Percentiles rank a stretch among this genome's conserved stretches.
These are phyloP conservation scores for Aphrophora alni DNA, from an alignment of 2,888 invertebrate species.

Conservation along the genomic window DNA sequence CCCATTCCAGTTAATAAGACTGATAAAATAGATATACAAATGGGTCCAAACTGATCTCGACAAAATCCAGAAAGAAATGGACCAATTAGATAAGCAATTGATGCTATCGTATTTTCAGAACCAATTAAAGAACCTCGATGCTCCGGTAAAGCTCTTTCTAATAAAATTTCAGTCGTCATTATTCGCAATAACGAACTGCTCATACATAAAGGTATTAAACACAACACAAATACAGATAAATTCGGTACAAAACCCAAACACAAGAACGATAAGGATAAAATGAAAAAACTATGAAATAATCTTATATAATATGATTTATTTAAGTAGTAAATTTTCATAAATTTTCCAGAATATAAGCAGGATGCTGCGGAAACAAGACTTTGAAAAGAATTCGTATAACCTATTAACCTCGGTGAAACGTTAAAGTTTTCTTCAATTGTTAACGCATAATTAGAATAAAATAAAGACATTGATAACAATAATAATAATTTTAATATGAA, in stretches of 20 bases:
- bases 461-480: slow-evolving; percentile 28
- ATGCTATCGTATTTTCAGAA: slow-evolving; percentile 27
- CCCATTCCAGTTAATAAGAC: background rate
- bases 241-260: background rate
- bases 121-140: slow-evolving; percentile 35
- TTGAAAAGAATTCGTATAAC: slow-evolving; percentile 36
- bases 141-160: background rate
- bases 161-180: slow-evolving; percentile 24
- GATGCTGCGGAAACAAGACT: slow-evolving; percentile 25
- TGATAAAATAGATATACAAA: background rate
- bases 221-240: background rate
- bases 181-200: slow-evolving; percentile 27
- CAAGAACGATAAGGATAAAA: slow-evolving; percentile 21
- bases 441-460: slow-evolving; percentile 27
- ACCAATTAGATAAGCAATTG: slow-evolving; percentile 16
- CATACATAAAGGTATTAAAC: slow-evolving; percentile 24
- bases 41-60: slow-evolving; percentile 11
- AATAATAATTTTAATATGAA: slow-evolving; percentile 28
- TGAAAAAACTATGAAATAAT: slow-evolving; percentile 29
- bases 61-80: slow-evolving; percentile 23
- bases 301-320: slow-evolving; percentile 10
- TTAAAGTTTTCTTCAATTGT: slow-evolving; percentile 16
- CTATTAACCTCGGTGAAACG: slow-evolving; percentile 26
- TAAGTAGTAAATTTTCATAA: slow-evolving; percentile 12
- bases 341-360: slow-evolving; percentile 11